Percentiles rank a stretch among this genome's conserved stretches.
Evolutionary conservation across 2,113 vertebrate genomes (phyloP).

Genomic region (Colaptes auratus): DNA sequence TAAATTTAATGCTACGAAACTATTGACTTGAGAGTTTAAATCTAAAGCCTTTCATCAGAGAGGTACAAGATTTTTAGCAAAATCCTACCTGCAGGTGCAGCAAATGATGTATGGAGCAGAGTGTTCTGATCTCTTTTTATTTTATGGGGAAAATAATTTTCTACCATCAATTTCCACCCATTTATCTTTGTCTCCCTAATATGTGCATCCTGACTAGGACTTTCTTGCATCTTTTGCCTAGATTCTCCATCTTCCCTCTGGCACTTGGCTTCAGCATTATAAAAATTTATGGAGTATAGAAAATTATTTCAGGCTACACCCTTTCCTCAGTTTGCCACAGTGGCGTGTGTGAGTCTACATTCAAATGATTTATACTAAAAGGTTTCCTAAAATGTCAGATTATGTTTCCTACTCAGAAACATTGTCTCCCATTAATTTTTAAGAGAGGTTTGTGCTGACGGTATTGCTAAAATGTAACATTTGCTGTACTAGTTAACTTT

Average conservation of each 20-base stretch:
- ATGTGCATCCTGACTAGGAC: background rate
- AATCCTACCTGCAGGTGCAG: background rate
- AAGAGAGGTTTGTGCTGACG: background rate
- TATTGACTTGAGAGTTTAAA: slow-evolving; percentile 38
- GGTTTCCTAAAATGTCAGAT: slow-evolving; percentile 10
- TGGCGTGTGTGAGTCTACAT: background rate
- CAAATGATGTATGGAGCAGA: background rate
- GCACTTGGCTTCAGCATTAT: background rate
- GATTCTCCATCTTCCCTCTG: background rate
- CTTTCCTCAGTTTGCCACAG: background rate
- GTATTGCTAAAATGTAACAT: background rate
- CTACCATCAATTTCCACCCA: background rate
- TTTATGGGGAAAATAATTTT: slow-evolving; percentile 43
- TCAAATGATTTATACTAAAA: background rate
- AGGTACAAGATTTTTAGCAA: background rate
- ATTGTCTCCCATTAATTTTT: background rate
- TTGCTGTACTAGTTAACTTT: background rate
- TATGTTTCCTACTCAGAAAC: background rate
- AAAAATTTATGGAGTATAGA: slow-evolving; percentile 20
- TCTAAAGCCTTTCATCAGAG: background rate
- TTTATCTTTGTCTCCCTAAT: slow-evolving; percentile 1
- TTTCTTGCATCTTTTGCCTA: background rate
- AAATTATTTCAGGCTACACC: background rate
- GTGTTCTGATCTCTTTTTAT: background rate
- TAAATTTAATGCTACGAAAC: slow-evolving; percentile 12